Base-by-base conservation (phyloP, 2,113 vertebrate species). In the Sinocyclocheilus rhinocerous region DNA sequence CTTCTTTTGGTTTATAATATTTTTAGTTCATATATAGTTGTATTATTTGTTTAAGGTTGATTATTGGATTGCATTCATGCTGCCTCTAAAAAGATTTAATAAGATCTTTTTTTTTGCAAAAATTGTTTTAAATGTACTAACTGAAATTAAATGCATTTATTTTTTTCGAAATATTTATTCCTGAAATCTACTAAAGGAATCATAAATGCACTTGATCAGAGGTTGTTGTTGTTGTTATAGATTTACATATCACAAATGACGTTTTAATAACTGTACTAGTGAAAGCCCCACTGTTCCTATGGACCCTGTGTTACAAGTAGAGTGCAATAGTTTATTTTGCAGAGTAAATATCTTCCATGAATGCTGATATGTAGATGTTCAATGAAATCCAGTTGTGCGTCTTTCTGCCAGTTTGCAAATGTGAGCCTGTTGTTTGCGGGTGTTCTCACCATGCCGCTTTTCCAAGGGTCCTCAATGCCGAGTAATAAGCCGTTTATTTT, bases 401-500 rank as follows among this genome's bases (percentile, higher is more conserved):
- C 29, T 69, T 69, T 52, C 33, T 72, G 84, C 45, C 4, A 15
- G 48, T 72, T 76, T 29, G 50, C 18, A 63, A 13, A 59, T 80
- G 33, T 80, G 36, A 45, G n/a, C 6, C 45, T 1, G 20, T 55
- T 85, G 61, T 39, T 72, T 69, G 20, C n/a, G n/a, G 10, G 10
- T 72, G 63, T 79, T 80, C 63, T 61, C 76, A 20, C 50, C 42
- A 72, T 39, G 45, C 12, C 5, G 20, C 55, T 70, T 67, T 70
- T 83, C 73, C 45, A n/a, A 80, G 76, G 65, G 52, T 72, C 85
- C 77, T 81, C 39, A 10, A 72, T 73, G 36, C 67, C 11, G 24
- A 73, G 77, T 72, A 86, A 81, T 76, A 67, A 55, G 29, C 45
- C 50, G 29, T 87, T 81, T 69, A 81, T 87, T 85, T 81, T 55